Evolutionary conservation across 2,888 invertebrate genomes (phyloP).

Genomic region (Prenolepis imparis): DNA sequence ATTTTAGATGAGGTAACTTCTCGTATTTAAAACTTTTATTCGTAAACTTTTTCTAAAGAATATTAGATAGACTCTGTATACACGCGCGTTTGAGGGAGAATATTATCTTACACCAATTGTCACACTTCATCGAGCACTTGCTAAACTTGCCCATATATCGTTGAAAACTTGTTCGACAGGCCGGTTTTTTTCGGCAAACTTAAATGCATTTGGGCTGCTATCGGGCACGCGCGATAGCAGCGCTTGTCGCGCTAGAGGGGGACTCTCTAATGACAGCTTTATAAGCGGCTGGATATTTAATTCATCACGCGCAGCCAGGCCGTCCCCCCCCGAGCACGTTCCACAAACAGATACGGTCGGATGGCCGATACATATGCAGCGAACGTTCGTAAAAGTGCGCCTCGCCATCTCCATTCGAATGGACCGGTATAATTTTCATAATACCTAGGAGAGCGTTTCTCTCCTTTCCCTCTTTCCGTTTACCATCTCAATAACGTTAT

Average conservation of each 20-base stretch:
- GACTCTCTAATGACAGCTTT: conserved; percentile 44
- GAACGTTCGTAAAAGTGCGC: conserved; percentile 43
- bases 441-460: conserved; percentile 2
- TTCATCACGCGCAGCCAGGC: conserved; percentile 43
- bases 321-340: conserved; percentile 26
- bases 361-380: conserved; percentile 46
- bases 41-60: background rate
- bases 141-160: background rate
- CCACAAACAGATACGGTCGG: conserved; percentile 44
- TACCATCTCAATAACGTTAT: conserved; percentile 45
- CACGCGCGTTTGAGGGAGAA: background rate
- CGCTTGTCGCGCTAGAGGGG: background rate
- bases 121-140: background rate
- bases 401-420: conserved; percentile 43
- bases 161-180: conserved; percentile 10
- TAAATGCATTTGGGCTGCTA: background rate
- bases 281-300: conserved; percentile 54
- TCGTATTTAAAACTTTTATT: background rate
- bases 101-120: conserved; percentile 3
- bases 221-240: conserved; percentile 29
- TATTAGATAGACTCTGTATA: background rate
- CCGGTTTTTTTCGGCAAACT: conserved; percentile 1
- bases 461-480: background rate
- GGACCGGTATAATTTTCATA: conserved; percentile 52
- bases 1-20: background rate